These are phyloP conservation scores for Uropetala carovei DNA, from an alignment of 2,888 invertebrate genomes.

Conservation along the genomic window DNA sequence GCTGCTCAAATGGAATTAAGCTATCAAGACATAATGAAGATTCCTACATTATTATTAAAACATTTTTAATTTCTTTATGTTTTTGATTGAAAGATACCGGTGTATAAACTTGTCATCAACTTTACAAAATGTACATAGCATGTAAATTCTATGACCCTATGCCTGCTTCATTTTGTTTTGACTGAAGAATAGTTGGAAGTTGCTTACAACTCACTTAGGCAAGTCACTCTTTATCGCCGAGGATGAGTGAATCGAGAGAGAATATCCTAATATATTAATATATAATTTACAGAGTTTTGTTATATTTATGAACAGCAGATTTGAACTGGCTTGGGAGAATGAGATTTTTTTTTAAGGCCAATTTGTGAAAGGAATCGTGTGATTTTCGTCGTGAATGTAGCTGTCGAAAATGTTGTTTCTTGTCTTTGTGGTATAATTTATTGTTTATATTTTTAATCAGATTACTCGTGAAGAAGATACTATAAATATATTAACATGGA, in stretches of 20 bases:
- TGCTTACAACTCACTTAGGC: conserved; percentile 22
- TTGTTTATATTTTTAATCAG: background rate
- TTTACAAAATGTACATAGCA: background rate
- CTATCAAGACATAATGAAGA: background rate
- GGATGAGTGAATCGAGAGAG: conserved; percentile 4
- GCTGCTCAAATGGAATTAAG: background rate
- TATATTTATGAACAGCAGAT: conserved; percentile 26
- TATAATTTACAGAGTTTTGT: conserved; percentile 36
- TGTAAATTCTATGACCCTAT: background rate
- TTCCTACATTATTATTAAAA: background rate
- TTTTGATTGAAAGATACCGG: background rate
- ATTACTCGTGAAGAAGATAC: conserved; percentile 18
- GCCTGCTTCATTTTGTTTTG: conserved; percentile 21
- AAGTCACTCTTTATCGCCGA: background rate
- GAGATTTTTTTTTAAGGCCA: background rate
- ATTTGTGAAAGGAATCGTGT: conserved; percentile 30
- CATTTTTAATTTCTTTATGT: background rate
- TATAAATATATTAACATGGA: conserved; percentile 23
- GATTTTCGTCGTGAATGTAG: conserved; percentile 22
- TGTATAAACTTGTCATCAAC: background rate
- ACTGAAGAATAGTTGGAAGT: background rate
- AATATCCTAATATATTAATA: conserved; percentile 34
- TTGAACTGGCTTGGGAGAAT: background rate
- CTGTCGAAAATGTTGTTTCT: conserved; percentile 25
- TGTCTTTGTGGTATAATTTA: conserved; percentile 41